Percentiles rank a stretch among this genome's conserved stretches.
phyloP scores from a whole-genome alignment of 1,140 invertebrate genomes.

The Drosophila willistoni region DNA sequence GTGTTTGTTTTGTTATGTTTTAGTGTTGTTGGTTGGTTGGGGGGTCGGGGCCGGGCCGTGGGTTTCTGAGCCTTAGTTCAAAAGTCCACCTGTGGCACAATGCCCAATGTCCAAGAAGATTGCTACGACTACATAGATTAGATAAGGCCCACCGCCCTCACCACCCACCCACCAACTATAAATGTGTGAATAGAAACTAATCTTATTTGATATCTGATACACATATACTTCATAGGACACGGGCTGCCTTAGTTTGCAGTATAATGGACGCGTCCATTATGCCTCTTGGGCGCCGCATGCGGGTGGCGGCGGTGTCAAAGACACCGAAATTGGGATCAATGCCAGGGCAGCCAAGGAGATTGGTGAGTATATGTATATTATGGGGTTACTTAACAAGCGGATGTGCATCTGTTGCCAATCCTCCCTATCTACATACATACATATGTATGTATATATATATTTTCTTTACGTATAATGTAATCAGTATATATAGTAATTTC shows the following conservation, averaged over 20 bases:
- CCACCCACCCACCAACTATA: too few species aligned
- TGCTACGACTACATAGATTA: constrained; percentile 45
- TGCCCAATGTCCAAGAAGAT: constrained; percentile 1
- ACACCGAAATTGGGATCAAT: constrained; percentile 83
- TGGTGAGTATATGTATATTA: constrained; percentile 51
- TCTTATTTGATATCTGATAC: constrained; percentile 24
- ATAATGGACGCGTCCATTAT: constrained; percentile 70
- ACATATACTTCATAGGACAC: constrained; percentile 65
- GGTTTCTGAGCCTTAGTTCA: constrained; percentile 24
- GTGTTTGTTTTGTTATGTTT: constrained; percentile 31
- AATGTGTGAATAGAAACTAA: constrained; percentile 24
- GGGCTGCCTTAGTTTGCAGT: constrained; percentile 76
- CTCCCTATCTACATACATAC: constrained; percentile 1
- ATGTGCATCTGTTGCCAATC: constrained; percentile 71
- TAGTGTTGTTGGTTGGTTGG: too few species aligned
- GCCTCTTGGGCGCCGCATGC: constrained; percentile 75
- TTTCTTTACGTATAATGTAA: constrained; percentile 7
- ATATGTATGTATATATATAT: constrained; percentile 18
- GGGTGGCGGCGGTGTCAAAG: constrained; percentile 75
- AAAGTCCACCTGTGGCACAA: constrained; percentile 51
- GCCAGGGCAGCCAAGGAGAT: constrained; percentile 82
- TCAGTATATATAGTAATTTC: constrained; percentile 14
- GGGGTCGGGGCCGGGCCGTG: not conserved
- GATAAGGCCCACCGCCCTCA: constrained; percentile 42
- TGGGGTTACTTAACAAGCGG: constrained; percentile 67